These are phyloP conservation scores for Papilio dardanus DNA, from an alignment of 1,140 invertebrate species.

Conservation along the genomic window DNA sequence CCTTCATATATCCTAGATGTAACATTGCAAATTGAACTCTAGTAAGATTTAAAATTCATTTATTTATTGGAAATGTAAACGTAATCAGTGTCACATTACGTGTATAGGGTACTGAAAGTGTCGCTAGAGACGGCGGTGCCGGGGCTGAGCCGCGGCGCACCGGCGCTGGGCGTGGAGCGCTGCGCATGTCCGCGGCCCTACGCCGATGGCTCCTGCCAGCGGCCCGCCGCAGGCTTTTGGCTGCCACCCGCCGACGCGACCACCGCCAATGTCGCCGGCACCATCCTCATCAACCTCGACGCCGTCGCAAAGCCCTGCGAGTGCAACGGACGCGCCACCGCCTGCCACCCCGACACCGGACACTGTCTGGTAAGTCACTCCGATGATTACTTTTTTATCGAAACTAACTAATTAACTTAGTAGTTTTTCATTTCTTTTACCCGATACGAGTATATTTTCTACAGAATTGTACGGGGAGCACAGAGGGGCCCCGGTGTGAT, in stretches of 20 bases:
- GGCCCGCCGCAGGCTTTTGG: constrained; percentile 93
- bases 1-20: too few relatives aligned
- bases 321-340: constrained; percentile 90
- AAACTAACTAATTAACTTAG: neutral
- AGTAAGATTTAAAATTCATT: neutral
- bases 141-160: constrained; percentile 83
- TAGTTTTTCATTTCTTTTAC: neutral
- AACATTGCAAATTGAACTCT: neutral
- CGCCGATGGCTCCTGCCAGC: constrained; percentile 92
- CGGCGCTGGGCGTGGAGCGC: constrained; percentile 93
- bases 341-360: constrained; percentile 93
- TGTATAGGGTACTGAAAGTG: constrained; percentile 87
- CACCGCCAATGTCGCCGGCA: constrained; percentile 68
- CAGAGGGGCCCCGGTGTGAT: constrained; percentile 90
- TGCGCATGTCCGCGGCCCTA: constrained; percentile 93
- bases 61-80: neutral
- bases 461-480: constrained; percentile 93
- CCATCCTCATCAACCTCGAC: constrained; percentile 89
- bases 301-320: constrained; percentile 91
- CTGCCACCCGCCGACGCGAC: constrained; percentile 61
- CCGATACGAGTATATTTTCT: constrained; percentile 43
- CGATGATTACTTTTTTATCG: neutral
- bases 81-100: neutral
- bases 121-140: constrained; percentile 92
- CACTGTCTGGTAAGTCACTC: constrained; percentile 88